Base-by-base conservation (phyloP, 1,140 invertebrate genomes). In the Eurosta solidaginis region DNA sequence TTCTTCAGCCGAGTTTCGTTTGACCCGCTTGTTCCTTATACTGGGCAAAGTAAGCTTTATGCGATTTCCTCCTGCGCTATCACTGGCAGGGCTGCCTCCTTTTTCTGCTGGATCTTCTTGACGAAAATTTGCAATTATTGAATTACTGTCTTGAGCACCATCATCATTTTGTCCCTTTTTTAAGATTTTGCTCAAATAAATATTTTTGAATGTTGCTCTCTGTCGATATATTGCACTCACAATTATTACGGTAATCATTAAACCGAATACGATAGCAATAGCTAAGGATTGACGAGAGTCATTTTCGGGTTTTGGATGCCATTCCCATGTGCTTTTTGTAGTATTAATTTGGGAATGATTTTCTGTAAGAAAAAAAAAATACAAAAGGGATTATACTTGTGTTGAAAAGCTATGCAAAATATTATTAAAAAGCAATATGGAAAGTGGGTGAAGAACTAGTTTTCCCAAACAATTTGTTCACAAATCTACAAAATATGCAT, bases 41-140 rank as follows among this genome's bases (percentile, higher is more conserved):
- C 59, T 17, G 14, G 36, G 59, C 5, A 68, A 68, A 22, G 59
- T 20, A n/a, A 68, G 33, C 12, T 68, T 68, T 20, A 68, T 20
- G 3, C n/a, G 33, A 68, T 40, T 68, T n/a, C 59, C n/a, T 6
- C 17, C 33, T 7, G 33, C 10, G 4, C 59, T 68, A 9, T 6
- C 33, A 68, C 36, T 22, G 22, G 59, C n/a, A 2, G 33, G 1
- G 27, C 27, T 40, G n/a, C 33, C 22, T 6, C 36, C 59, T 20
- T 36, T 68, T 6, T 5, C 14, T 6, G 33, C 2, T 2, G 59
- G n/a, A 7, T 40, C n/a, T 40, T 68, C 59, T 4, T 14, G 17
- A 20, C 17, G 25, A 40, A 68, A 68, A 29, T 68, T 68, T 20
- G 59, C 59, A n/a, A 68, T 68, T 68, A 68, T 68, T 20, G 59